These are phyloP conservation scores for Drepanosiphum platanoidis DNA, from an alignment of 2,888 invertebrate species.

Conservation along the genomic window DNA sequence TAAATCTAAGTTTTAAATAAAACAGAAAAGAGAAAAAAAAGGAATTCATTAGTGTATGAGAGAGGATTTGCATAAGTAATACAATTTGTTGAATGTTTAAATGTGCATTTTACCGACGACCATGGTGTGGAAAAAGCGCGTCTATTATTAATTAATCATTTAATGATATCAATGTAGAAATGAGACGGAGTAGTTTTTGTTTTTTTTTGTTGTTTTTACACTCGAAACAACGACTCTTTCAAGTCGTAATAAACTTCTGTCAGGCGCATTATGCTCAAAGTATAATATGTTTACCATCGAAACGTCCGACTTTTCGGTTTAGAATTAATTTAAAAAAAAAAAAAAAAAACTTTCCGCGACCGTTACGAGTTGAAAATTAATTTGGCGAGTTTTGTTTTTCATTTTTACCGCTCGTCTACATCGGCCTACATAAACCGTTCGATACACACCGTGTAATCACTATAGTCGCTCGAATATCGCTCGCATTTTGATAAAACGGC, in stretches of 20 bases:
- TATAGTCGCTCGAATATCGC: no score
- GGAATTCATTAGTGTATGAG: no score
- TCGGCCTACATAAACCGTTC: no score
- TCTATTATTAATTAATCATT: neutral
- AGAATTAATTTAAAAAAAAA: conserved; percentile 15
- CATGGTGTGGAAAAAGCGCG: neutral
- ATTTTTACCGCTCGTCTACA: no score
- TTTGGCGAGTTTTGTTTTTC: neutral
- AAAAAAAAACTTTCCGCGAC: conserved; percentile 8
- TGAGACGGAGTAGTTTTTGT: neutral
- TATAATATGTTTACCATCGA: neutral
- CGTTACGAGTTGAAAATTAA: neutral
- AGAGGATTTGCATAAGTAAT: neutral
- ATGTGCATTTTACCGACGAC: neutral
- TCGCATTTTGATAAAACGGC: no score
- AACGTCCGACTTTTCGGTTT: conserved; percentile 7
- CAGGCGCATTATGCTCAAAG: neutral
- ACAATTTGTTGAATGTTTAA: neutral
- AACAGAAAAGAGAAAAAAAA: neutral
- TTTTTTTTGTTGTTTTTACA: neutral
- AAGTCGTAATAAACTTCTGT: neutral
- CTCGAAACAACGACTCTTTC: no score
- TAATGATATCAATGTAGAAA: neutral
- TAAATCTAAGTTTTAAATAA: neutral
- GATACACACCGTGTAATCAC: no score